phyloP scores from a whole-genome alignment of 2,113 vertebrate genomes.

The Stegostoma tigrinum region DNA sequence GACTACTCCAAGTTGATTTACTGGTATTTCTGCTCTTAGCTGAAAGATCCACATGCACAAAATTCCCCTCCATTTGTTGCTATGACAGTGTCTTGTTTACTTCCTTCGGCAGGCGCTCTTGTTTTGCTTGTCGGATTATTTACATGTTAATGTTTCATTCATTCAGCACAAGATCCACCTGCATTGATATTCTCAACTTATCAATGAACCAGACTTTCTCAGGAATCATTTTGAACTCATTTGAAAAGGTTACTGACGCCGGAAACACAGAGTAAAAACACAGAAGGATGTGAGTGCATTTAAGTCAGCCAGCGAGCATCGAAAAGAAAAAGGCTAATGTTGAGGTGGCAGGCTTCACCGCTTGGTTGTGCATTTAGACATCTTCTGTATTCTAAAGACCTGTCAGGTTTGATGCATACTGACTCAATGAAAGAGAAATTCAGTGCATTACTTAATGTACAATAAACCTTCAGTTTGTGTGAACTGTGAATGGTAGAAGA shows the following conservation, averaged over 20 bases:
- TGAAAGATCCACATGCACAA: not conserved
- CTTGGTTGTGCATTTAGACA: not conserved
- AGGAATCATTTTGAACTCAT: not conserved
- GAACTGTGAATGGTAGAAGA: not conserved
- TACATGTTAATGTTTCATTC: conserved; percentile 30
- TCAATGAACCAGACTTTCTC: not conserved
- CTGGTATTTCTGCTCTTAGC: not conserved
- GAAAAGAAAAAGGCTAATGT: conserved; percentile 1
- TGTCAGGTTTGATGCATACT: not conserved
- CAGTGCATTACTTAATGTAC: not conserved
- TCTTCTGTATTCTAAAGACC: not conserved
- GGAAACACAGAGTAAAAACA: not conserved
- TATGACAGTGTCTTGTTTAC: conserved; percentile 23
- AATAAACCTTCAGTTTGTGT: not conserved
- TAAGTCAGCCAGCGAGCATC: not conserved
- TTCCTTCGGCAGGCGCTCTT: not conserved
- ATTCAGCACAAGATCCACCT: not conserved
- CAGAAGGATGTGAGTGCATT: not conserved
- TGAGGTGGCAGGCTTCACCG: not conserved
- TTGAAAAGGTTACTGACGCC: not conserved
- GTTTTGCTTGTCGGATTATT: conserved; percentile 3
- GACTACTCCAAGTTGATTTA: not conserved
- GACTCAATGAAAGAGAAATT: not conserved
- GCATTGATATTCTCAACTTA: not conserved
- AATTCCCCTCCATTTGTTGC: not conserved